phyloP scores from a whole-genome alignment of 2,797 vertebrate genomes.

The Carcharodon carcharias region DNA sequence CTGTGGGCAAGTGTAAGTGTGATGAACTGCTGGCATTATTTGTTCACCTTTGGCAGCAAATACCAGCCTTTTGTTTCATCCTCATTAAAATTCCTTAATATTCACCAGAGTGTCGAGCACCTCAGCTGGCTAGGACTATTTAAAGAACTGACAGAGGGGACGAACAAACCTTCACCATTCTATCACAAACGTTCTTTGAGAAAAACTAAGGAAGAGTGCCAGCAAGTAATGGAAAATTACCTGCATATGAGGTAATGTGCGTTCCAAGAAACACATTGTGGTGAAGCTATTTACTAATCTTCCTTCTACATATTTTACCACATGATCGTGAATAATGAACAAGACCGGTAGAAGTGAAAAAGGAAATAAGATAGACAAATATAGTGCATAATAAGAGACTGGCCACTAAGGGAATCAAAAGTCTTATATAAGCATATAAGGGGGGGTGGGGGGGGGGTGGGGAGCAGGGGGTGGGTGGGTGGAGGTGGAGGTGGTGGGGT shows the following conservation, averaged over 20 bases:
- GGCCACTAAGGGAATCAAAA: background rate
- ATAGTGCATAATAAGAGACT: background rate
- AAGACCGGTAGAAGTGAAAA: background rate
- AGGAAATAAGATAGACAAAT: background rate
- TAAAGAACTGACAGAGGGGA: slow-evolving; percentile 62
- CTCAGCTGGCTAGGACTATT: slow-evolving; percentile 70
- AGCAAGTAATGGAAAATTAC: slow-evolving; percentile 61
- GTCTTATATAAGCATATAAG: too few species aligned
- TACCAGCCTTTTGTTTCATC: background rate
- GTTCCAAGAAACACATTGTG: background rate
- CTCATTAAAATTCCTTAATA: background rate
- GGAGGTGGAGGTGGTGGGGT: too few species aligned
- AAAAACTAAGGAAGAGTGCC: slow-evolving; percentile 64
- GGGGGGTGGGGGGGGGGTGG: too few species aligned
- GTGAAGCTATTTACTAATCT: background rate
- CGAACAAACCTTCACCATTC: slow-evolving; percentile 63
- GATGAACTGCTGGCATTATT: background rate
- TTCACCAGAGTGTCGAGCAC: slow-evolving; percentile 63
- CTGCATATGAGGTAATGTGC: slow-evolving; percentile 61
- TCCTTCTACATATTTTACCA: background rate
- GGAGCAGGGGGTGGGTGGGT: too few species aligned
- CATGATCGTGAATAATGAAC: background rate
- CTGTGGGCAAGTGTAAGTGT: background rate
- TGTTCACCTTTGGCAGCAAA: background rate
- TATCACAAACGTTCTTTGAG: slow-evolving; percentile 63